Conservation (phyloP, 1,140 invertebrate genomes). For the Heliothis virescens region DNA sequence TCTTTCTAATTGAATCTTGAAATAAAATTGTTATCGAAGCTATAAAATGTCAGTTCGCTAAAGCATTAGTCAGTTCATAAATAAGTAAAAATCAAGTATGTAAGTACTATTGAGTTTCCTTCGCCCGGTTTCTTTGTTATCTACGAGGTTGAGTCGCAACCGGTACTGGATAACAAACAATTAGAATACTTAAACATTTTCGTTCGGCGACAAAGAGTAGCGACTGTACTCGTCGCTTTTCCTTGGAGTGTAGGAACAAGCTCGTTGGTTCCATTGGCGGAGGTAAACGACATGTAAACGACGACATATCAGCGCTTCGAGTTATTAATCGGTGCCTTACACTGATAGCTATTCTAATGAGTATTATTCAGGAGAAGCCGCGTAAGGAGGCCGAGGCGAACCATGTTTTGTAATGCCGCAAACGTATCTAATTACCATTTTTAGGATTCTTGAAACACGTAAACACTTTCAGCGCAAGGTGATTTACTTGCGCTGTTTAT, state of each 20-base stretch:
- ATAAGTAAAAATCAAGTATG: constrained; percentile 56
- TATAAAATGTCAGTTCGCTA: constrained; percentile 9
- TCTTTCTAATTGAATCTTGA: constrained; percentile 29
- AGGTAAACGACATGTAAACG: constrained; percentile 84
- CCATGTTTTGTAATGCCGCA: constrained; percentile 54
- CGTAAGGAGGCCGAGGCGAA: constrained; percentile 81
- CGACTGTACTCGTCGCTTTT: constrained; percentile 55
- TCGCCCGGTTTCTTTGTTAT: constrained; percentile 56
- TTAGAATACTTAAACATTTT: constrained; percentile 73
- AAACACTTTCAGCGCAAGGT: constrained; percentile 39
- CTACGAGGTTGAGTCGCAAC: constrained; percentile 62
- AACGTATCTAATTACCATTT: constrained; percentile 51
- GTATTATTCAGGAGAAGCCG: constrained; percentile 70
- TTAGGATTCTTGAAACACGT: constrained; percentile 52
- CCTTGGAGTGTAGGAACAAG: constrained; percentile 67
- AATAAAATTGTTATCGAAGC: constrained; percentile 18
- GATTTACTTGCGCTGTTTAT: constrained; percentile 34
- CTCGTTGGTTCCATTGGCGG: constrained; percentile 55
- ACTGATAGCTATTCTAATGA: constrained; percentile 85
- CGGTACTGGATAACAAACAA: constrained; percentile 70
- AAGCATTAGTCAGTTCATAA: constrained; percentile 20
- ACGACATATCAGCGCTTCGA: constrained; percentile 71
- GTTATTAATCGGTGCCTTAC: constrained; percentile 81
- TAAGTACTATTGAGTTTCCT: constrained; percentile 51
- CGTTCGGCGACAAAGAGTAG: constrained; percentile 63